Evolutionary conservation across 2,888 invertebrate species (phyloP).

Genomic region (Rhogogaster chlorosoma): DNA sequence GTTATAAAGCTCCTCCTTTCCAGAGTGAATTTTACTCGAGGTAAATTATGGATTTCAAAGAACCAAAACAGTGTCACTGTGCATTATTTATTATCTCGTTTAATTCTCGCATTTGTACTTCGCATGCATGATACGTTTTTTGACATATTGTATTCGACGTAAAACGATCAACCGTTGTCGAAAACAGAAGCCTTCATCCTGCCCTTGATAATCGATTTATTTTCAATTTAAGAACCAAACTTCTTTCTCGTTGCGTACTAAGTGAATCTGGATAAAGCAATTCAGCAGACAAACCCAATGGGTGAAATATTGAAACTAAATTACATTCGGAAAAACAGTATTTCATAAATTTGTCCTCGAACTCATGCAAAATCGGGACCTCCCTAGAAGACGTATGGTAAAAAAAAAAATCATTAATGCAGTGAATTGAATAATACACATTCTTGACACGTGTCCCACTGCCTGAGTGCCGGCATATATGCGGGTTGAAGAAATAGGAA

Average conservation of each 20-base stretch:
- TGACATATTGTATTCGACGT: background rate
- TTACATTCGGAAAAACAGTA: background rate
- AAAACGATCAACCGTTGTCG: background rate
- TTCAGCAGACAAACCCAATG: background rate
- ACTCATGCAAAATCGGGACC: background rate
- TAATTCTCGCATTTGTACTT: background rate
- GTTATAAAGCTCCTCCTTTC: conserved; percentile 23
- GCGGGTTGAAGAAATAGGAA: conserved; percentile 7
- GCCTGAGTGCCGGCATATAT: background rate
- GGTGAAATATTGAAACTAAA: background rate
- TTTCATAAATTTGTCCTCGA: background rate
- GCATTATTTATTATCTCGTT: conserved; percentile 12
- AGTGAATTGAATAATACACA: conserved; percentile 9
- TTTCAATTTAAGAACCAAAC: background rate
- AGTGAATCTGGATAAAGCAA: background rate
- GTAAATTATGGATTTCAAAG: conserved; percentile 31
- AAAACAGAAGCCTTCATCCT: background rate
- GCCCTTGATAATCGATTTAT: background rate
- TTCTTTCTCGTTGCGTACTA: background rate
- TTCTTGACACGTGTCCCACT: conserved; percentile 19
- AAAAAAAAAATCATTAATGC: conserved; percentile 12
- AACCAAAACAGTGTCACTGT: background rate
- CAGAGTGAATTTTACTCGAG: background rate
- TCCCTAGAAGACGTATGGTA: background rate
- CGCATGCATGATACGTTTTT: background rate